Evolutionary conservation across 1,140 invertebrate species (phyloP), one percentile per base, ranked within the genome.

Genomic region (Probaryconus sp.): DNA sequence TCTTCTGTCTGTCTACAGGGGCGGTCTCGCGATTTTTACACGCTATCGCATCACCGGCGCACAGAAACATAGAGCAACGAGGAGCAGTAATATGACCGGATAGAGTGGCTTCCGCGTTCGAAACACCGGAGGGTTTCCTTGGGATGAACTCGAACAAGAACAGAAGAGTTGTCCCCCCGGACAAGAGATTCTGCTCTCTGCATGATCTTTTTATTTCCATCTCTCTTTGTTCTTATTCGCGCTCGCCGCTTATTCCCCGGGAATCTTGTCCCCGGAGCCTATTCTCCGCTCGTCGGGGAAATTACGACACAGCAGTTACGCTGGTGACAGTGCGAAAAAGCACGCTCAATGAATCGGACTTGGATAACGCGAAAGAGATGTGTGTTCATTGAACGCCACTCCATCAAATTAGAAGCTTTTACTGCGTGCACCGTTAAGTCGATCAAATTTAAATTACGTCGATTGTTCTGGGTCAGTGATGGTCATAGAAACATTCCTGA

Each of bases 301-400:
- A 80, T 80, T 69, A 73, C 71, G 50, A 71, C n/a, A n/a, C 65
- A 83, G 77, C 79, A 77, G 80, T 80, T 80, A 81, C 65, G 71
- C 60, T n/a, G 74, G 79, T 84, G 82, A 85, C 81, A 81, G 61
- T 76, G 82, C 82, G 75, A 82, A 83, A 83, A 83, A 73, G 71
- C 67, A 74, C 70, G 77, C 71, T 80, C 79, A 80, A 82, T 83
- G 81, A 82, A 83, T 81, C 76, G 77, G 78, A 83, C 77, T 72
- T 81, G 80, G 79, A 81, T 79, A 80, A 83, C 73, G 74, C 78
- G 76, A 72, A 69, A 80, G 69, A 77, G 71, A 69, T 51, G 58
- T 58, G 64, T 42, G 60, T 75, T 75, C 76, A 61, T 58, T 74
- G 74, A 70, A 76, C 74, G 75, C 75, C 75, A 82, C 78, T 85